These are phyloP conservation scores for Myripristis jacobus DNA, from an alignment of 2,797 vertebrate genomes.

Conservation along the genomic window DNA sequence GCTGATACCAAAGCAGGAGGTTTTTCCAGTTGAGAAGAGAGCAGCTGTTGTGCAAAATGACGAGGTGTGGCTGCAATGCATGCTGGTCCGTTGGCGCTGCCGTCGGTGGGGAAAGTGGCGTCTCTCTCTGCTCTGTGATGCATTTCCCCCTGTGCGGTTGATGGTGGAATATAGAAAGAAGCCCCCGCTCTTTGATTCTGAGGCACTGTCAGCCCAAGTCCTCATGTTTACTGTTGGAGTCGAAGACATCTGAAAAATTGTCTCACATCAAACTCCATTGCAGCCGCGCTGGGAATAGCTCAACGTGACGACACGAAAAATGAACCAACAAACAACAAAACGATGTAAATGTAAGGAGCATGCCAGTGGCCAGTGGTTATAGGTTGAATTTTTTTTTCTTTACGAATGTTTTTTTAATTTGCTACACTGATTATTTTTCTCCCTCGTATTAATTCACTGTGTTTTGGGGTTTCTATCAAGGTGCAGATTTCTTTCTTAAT, in stretches of 20 bases:
- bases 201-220: slow-evolving; percentile 1
- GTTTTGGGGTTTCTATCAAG: slow-evolving; percentile 8
- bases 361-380: no score
- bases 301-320: neutral
- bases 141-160: slow-evolving; percentile 1
- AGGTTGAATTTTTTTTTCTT: neutral
- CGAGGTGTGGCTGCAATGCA: neutral
- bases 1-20: slow-evolving; percentile 1
- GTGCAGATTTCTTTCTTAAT: neutral
- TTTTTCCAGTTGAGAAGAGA: slow-evolving; percentile 13
- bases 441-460: slow-evolving; percentile 9
- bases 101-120: slow-evolving; percentile 1
- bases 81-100: neutral
- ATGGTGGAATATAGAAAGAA: slow-evolving; percentile 3
- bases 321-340: neutral
- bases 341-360: neutral
- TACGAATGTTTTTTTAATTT: slow-evolving; percentile 6
- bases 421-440: slow-evolving; percentile 6
- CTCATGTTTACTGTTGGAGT: neutral
- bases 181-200: neutral
- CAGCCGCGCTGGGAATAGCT: neutral
- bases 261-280: neutral
- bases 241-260: neutral
- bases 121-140: neutral
- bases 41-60: no score